Evolutionary conservation across 2,888 invertebrate genomes (phyloP).

Genomic region (Epistrophe eligans): DNA sequence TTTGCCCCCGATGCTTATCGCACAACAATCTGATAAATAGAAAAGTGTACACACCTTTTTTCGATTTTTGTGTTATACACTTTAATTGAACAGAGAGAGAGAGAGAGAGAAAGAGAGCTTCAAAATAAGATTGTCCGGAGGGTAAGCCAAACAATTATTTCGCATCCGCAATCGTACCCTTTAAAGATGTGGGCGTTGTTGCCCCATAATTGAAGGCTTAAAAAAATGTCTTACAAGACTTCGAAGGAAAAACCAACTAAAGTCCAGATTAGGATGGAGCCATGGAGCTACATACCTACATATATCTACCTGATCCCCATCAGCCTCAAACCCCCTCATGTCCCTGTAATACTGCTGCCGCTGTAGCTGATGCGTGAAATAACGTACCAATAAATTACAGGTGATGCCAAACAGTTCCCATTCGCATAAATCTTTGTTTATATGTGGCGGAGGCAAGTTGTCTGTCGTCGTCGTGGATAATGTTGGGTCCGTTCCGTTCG

Average conservation of each 20-base stretch:
- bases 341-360: neutral
- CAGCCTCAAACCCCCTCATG: neutral
- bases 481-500: slow-evolving; percentile 53
- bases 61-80: slow-evolving; percentile 43
- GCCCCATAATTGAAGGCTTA: slow-evolving; percentile 64
- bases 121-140: slow-evolving; percentile 24
- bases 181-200: slow-evolving; percentile 38
- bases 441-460: slow-evolving; percentile 67
- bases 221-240: slow-evolving; percentile 41
- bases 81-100: slow-evolving; percentile 61
- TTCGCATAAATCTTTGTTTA: slow-evolving; percentile 73
- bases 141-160: slow-evolving; percentile 26
- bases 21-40: slow-evolving; percentile 43
- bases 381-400: slow-evolving; percentile 72
- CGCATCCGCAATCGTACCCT: slow-evolving; percentile 50
- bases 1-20: slow-evolving; percentile 54
- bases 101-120: neutral
- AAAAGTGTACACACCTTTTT: slow-evolving; percentile 37
- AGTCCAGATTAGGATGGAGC: slow-evolving; percentile 63
- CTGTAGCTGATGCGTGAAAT: slow-evolving; percentile 67
- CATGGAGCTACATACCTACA: neutral
- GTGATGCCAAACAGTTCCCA: slow-evolving; percentile 76
- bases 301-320: neutral
- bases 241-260: neutral
- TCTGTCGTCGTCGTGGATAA: slow-evolving; percentile 54